A percentile compares a stretch with the other conserved stretches of the same genome.
Conservation (phyloP, 1,140 invertebrate species). For the Drosophila azteca region DNA sequence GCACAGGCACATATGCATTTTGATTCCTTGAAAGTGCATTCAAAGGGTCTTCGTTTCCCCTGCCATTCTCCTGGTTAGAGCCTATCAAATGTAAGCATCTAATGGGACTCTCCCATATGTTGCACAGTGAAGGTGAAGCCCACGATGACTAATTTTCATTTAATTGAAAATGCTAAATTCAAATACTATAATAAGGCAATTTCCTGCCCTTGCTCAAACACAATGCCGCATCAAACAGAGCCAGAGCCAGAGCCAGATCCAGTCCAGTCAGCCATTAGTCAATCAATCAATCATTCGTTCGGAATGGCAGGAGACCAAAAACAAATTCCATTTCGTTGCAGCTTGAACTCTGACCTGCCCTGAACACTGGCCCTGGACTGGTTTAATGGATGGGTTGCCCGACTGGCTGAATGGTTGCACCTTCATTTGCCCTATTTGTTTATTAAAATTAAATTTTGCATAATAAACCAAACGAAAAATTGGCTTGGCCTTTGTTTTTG, state of each 20-base stretch:
- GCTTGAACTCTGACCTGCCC: not conserved
- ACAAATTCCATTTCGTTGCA: constrained; percentile 22
- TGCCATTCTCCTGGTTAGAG: too few species aligned
- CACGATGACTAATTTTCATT: not conserved
- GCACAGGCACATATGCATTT: too few species aligned
- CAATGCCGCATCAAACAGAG: not conserved
- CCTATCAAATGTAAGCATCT: too few species aligned
- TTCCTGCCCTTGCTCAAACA: not conserved
- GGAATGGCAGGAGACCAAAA: constrained; percentile 18
- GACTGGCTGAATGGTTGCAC: not conserved
- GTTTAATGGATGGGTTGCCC: too few species aligned
- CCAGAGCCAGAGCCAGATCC: not conserved
- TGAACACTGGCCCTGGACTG: too few species aligned
- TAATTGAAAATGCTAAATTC: constrained; percentile 42
- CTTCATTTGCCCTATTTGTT: constrained; percentile 59
- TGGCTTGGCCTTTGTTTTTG: constrained; percentile 16
- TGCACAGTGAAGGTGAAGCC: not conserved
- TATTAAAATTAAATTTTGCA: constrained; percentile 78
- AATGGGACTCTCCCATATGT: not conserved
- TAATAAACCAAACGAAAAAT: constrained; percentile 67
- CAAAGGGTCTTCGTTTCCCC: too few species aligned
- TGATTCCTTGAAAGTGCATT: too few species aligned
- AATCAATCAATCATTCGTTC: constrained; percentile 44
- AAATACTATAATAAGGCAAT: constrained; percentile 34
- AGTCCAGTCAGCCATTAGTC: not conserved